Evolutionary conservation across 2,113 vertebrate species (phyloP), one percentile per base, ranked within the genome.

Genomic region (Tylochromis polylepis): DNA sequence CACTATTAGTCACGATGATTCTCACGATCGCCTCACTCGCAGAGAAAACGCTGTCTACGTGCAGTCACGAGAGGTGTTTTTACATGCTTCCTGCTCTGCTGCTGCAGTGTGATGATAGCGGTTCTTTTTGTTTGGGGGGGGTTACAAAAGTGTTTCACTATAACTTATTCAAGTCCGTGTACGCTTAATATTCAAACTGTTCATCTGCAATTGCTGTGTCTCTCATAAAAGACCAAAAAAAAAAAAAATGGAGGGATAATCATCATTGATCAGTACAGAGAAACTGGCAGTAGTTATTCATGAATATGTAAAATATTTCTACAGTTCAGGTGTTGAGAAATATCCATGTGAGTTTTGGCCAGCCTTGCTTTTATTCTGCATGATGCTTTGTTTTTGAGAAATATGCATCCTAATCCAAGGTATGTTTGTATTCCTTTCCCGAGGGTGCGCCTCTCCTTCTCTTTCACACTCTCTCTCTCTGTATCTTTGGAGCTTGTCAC

Each of bases 321-420:
- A 82, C 93, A 85, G 84, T 94, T 91, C 87, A 93, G 91, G 91
- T 94, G 90, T 93, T 83, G 78, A 93, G 91, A 93, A 92, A 85
- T 94, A 92, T 95, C 92, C 90, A 91, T 92, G 95, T 94, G 93
- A 90, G 88, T 88, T 94, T 90, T 94, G 92, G 91, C 92, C 93
- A 94, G 93, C 92, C 93, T 95, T 94, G 94, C 95, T 95, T 94
- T 94, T 92, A 94, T 90, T 94, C 96, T 97, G 96, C 96, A 97
- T 96, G 96, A 96, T 86, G 94, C 95, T 96, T 96, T 96, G 94
- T 96, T 95, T 38, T 96, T 94, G 89, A 90, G 89, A 90, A 93
- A 94, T 93, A 90, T 96, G 95, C 95, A 94, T 96, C 95, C 88
- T 89, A 93, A 93, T 87, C 93, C 79, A 85, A 94, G 81, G 90